Evolutionary conservation across 2,113 vertebrate genomes (phyloP).

Genomic region (Morone chrysops): DNA sequence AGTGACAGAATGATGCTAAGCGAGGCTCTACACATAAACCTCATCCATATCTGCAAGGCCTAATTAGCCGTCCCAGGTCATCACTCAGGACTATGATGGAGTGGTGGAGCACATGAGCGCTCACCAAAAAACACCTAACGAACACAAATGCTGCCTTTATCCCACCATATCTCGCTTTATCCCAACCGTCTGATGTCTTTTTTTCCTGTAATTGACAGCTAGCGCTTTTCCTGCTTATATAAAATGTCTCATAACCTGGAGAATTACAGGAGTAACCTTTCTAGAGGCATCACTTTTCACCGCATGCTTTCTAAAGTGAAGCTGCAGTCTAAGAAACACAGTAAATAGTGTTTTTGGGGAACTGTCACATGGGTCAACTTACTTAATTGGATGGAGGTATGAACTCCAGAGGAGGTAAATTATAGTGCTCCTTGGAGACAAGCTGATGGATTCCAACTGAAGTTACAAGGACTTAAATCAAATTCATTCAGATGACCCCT

Average conservation of each 20-base stretch:
- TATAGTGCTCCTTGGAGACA: not conserved
- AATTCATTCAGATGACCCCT: slow-evolving; percentile 36
- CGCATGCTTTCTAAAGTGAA: not conserved
- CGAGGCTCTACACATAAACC: slow-evolving; percentile 57
- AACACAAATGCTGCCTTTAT: slow-evolving; percentile 59
- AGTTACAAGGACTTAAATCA: slow-evolving; percentile 51
- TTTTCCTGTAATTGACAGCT: slow-evolving; percentile 58
- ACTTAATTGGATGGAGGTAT: slow-evolving; percentile 33
- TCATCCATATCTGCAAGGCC: slow-evolving; percentile 64
- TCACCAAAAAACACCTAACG: slow-evolving; percentile 51
- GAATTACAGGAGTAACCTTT: slow-evolving; percentile 33
- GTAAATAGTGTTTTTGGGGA: slow-evolving; percentile 1
- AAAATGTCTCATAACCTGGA: slow-evolving; percentile 28
- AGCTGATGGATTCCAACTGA: slow-evolving; percentile 38
- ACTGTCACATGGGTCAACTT: slow-evolving; percentile 18
- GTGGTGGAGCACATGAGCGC: slow-evolving; percentile 15
- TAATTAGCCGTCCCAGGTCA: slow-evolving; percentile 72
- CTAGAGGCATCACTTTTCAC: not conserved
- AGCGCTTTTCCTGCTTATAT: not conserved
- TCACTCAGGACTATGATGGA: slow-evolving; percentile 53
- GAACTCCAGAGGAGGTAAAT: slow-evolving; percentile 32
- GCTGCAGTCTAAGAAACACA: slow-evolving; percentile 1
- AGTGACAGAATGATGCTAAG: slow-evolving; percentile 80
- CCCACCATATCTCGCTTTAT: slow-evolving; percentile 1
- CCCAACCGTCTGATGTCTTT: slow-evolving; percentile 1